Evolutionary conservation across 2,797 vertebrate species (phyloP), one percentile per base, ranked within the genome.

Genomic region (Sciurus carolinensis): DNA sequence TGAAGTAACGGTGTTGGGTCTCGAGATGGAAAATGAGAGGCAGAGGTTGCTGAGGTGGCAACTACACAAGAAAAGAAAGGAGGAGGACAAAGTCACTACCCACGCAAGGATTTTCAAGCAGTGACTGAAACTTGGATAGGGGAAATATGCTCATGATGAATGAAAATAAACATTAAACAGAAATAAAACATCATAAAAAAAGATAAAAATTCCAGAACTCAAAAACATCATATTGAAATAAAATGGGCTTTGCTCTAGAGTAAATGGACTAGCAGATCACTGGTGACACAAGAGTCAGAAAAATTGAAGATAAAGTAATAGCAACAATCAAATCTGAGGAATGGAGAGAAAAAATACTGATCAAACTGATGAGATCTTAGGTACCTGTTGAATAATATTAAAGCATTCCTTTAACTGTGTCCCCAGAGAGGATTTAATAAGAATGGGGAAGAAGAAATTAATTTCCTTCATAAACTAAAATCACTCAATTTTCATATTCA

Each of bases 1-100:
- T 50, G 99, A 99, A 97, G 99, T 99, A 99, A 99, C 99, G 11
- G 30, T 69, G 17, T 44, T 47, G 1, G 12, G 33, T 71, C 28
- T 64, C 28, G 47, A 54, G 54, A 54, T 6, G 22, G 44, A 3
- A 67, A 30, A 54, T 6, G 22, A 36, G 5, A 57, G 30, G 28
- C 44, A 30, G 77, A 88, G 47, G 71, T 2, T 36, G 59, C 57
- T 20, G 8, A 20, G 33, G 44, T 33, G 52, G 39, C 13, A 12
- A 22, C 36, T 30, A 50, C 5, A 44, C 28, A 52, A 42, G 54
- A 42, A 26, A 4, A 47, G 33, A 66, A 72, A 39, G 4, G 7
- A 5, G 10, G 36, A 75, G 28, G 12, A 83, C 50, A 44, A n/a
- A n/a, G 28, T 10, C 39, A 24, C 26, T 81, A 24, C 42, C 22